Evolutionary conservation across 2,113 vertebrate genomes (phyloP).

Genomic region (Dicerorhinus sumatrensis): DNA sequence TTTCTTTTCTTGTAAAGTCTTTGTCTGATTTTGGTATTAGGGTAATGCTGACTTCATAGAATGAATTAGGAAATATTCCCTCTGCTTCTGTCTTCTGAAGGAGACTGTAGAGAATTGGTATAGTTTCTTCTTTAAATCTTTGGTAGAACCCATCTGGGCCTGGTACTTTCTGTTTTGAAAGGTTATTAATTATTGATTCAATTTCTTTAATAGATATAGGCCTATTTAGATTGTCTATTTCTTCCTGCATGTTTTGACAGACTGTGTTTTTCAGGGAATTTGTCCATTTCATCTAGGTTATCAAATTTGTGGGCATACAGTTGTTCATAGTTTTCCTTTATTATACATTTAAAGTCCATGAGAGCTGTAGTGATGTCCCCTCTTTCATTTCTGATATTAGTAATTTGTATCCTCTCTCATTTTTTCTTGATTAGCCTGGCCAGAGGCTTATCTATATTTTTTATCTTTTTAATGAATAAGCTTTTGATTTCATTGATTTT

Average conservation of each 20-base stretch:
- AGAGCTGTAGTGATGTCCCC: neutral
- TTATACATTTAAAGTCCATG: neutral
- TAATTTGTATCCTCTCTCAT: too few species aligned
- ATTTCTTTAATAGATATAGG: neutral
- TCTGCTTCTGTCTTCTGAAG: neutral
- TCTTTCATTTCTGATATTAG: neutral
- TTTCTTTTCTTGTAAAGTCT: neutral
- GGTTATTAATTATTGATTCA: too few species aligned
- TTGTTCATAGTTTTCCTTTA: neutral
- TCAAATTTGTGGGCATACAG: neutral
- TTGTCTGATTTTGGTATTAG: neutral
- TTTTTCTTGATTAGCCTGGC: too few species aligned
- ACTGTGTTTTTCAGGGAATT: neutral
- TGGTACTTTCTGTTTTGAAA: too few species aligned
- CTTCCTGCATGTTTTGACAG: neutral
- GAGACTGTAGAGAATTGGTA: neutral
- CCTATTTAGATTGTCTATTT: neutral
- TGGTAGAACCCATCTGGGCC: neutral
- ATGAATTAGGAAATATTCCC: neutral
- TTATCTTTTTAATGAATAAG: too few species aligned
- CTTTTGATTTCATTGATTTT: too few species aligned
- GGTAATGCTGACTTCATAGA: neutral
- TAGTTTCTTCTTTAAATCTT: neutral
- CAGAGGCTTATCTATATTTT: too few species aligned
- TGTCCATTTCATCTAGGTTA: neutral